Evolutionary conservation across 2,797 vertebrate species (phyloP).

Genomic region (Todus mexicanus): DNA sequence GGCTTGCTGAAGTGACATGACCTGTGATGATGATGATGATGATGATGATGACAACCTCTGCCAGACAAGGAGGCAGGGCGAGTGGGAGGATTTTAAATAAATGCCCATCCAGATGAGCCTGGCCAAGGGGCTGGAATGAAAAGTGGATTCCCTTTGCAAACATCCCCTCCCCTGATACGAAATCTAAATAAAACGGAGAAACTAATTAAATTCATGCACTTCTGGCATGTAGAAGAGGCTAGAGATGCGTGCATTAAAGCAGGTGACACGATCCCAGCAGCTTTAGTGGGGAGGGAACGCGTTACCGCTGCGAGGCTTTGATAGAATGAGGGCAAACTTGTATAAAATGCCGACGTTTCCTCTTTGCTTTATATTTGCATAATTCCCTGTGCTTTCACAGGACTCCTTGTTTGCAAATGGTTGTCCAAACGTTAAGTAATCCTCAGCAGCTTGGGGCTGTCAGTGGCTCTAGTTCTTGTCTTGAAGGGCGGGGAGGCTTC

Average conservation of each 20-base stretch:
- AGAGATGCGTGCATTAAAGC: not conserved
- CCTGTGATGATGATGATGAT: not conserved
- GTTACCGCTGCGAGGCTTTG: not conserved
- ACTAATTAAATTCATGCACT: not conserved
- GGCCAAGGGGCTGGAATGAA: not conserved
- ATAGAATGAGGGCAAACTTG: constrained; percentile 47
- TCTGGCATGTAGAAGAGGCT: not conserved
- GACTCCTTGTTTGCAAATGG: not conserved
- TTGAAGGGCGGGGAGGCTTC: not conserved
- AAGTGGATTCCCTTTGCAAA: not conserved
- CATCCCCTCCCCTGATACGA: not conserved
- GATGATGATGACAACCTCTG: too few relatives aligned
- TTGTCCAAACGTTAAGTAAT: not conserved
- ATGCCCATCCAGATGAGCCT: not conserved
- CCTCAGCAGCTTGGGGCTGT: not conserved
- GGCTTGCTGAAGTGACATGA: not conserved
- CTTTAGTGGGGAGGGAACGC: not conserved
- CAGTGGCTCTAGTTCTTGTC: not conserved
- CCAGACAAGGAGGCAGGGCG: too few relatives aligned
- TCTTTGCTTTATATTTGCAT: constrained; percentile 1
- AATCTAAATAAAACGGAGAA: not conserved
- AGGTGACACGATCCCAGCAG: not conserved
- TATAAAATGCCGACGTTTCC: not conserved
- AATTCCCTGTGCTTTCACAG: not conserved
- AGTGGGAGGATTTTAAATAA: not conserved